Conservation (phyloP, 2,113 vertebrate species). For the Cardinalis cardinalis region DNA sequence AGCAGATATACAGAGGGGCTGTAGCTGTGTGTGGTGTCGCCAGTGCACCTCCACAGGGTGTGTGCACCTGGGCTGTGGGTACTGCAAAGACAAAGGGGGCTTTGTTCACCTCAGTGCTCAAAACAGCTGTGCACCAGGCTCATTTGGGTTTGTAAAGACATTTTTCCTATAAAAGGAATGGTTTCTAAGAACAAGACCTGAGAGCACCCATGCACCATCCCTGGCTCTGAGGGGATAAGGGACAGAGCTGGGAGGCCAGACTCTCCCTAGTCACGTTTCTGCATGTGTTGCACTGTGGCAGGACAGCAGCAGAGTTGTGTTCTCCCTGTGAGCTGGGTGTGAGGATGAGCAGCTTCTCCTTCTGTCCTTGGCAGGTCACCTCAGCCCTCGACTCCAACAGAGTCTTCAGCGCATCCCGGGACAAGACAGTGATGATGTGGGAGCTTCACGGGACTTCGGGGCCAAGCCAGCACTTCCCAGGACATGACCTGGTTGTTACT, state of each 20-base stretch:
- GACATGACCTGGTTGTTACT: slow-evolving; percentile 90
- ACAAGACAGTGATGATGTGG: slow-evolving; percentile 90
- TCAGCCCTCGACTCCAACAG: slow-evolving; percentile 78
- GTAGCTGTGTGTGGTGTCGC: not conserved
- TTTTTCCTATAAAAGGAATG: not conserved
- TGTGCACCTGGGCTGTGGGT: too few species aligned
- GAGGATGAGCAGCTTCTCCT: not conserved
- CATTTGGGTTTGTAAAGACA: not conserved
- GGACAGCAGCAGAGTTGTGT: not conserved
- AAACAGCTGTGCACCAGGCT: not conserved
- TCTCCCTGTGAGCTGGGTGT: not conserved
- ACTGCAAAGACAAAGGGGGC: not conserved
- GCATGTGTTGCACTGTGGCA: not conserved
- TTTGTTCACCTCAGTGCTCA: not conserved
- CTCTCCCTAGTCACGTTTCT: not conserved
- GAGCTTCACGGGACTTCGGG: slow-evolving; percentile 74
- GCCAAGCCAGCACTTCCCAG: slow-evolving; percentile 81
- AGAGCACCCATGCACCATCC: not conserved
- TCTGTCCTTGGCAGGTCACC: slow-evolving; percentile 71
- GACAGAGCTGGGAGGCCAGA: not conserved
- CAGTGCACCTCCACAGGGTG: rapidly evolving
- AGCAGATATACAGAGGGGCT: not conserved
- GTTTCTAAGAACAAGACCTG: not conserved
- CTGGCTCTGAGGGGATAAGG: not conserved
- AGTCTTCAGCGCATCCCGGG: slow-evolving; percentile 92